Percentiles rank a stretch among this genome's conserved stretches.
Evolutionary conservation across 1,140 invertebrate genomes (phyloP).

Genomic region (Acromyrmex echinatior): DNA sequence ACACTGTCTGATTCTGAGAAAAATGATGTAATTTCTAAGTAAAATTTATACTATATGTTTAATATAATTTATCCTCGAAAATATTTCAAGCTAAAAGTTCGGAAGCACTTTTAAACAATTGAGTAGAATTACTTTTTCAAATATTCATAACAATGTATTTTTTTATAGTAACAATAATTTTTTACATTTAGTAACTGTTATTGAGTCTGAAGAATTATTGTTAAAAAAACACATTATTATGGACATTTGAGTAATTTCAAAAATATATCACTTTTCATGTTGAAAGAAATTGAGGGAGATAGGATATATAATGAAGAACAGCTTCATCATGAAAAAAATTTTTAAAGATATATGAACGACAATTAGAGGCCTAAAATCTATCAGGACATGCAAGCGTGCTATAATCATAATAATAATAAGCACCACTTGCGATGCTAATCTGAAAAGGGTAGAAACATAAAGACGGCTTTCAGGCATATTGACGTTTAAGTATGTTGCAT

Average conservation of each 20-base stretch:
- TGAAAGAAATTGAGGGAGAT: not conserved
- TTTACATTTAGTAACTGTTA: no score
- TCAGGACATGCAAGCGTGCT: slow-evolving; percentile 29
- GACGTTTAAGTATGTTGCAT: slow-evolving; percentile 44
- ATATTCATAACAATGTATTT: no score
- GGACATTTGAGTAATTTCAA: no score
- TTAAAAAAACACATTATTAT: no score
- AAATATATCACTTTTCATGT: not conserved
- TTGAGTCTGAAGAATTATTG: no score
- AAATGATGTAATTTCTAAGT: not conserved
- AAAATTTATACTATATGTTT: not conserved
- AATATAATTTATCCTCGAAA: not conserved
- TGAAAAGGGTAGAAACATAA: slow-evolving; percentile 38
- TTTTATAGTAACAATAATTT: no score
- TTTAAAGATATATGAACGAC: not conserved
- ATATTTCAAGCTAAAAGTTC: not conserved
- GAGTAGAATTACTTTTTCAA: no score
- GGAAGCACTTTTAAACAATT: no score
- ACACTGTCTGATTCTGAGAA: not conserved
- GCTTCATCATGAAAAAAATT: not conserved
- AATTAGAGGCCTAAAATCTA: slow-evolving; percentile 30
- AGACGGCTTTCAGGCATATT: slow-evolving; percentile 24
- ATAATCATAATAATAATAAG: not conserved
- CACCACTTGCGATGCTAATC: slow-evolving; percentile 11
- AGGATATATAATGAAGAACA: not conserved